Evolutionary conservation across 2,888 invertebrate species (phyloP), one percentile per base, ranked within the genome.

Genomic region (Trissonchulus latispiculum): DNA sequence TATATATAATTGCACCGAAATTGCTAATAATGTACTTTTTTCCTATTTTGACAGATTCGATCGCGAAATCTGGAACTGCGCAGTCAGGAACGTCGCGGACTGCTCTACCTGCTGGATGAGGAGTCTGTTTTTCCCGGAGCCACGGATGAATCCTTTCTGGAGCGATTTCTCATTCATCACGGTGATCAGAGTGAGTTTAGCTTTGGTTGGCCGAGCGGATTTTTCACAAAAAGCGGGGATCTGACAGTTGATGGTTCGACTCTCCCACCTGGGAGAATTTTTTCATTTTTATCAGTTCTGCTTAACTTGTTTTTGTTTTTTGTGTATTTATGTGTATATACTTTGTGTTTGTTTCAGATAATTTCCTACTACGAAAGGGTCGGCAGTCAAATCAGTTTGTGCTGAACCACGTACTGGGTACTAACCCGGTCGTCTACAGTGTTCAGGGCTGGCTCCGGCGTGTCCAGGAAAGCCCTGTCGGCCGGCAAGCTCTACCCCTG

Each of bases 91-190:
- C 72, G 91, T 90, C 70, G 84, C 74, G 87, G 87, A 33, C 85
- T 95, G 72, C 83, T 95, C 70, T 94, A 94, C 94, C 85, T 95
- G 59, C 85, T 95, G 61, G 95, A 95, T 81, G 95, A 95, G 83
- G 94, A 95, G 83, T 90, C 93, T 0, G 90, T 93, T 82, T 92
- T 92, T 84, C 92, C 93, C 0, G 85, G 92, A 69, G 90, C 93
- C 0, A 90, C 89, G 61, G 95, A 95, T 82, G 92, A 92, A 80
- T 89, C 90, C 70, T 93, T 95, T 85, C 85, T 94, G 72, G 93
- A 94, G 82, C 88, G 93, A 59, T 86, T 92, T 36, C 82, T 92
- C 84, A 87, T 90, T 0, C 90, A 91, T 84, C 91, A 91, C 83
- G 90, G 90, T 8, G 90, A 90, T 77, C 85, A n/a, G n/a, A n/a